phyloP scores from a whole-genome alignment of 2,888 invertebrate species.

The Conchocele bisecta region DNA sequence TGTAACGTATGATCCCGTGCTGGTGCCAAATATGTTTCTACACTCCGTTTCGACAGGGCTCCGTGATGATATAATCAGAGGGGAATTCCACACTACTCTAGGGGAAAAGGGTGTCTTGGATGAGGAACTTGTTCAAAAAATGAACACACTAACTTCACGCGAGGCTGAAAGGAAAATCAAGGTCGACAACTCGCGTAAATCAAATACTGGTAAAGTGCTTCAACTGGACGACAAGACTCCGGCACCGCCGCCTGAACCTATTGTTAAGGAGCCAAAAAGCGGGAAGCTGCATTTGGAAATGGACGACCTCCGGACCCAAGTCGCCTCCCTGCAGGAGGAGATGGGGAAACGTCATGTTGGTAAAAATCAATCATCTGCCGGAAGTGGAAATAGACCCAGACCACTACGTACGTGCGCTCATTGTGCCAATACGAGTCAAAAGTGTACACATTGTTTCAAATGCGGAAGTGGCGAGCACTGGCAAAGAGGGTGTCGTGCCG shows the following conservation, averaged over 20 bases:
- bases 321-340: neutral
- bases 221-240: neutral
- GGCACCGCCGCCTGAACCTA: neutral
- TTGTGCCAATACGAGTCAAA: neutral
- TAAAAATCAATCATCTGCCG: too few relatives aligned
- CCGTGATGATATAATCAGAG: slow-evolving; percentile 4
- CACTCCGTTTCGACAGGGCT: slow-evolving; percentile 16
- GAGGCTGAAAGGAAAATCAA: slow-evolving; percentile 5
- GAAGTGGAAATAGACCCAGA: neutral
- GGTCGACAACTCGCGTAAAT: too few relatives aligned
- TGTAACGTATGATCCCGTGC: neutral
- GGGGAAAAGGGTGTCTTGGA: neutral
- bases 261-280: too few relatives aligned
- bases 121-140: slow-evolving; percentile 6
- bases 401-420: neutral
- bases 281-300: neutral
- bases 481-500: neutral
- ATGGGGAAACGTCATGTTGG: too few relatives aligned
- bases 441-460: slow-evolving; percentile 22
- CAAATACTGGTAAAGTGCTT: too few relatives aligned
- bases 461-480: slow-evolving; percentile 16
- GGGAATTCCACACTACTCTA: neutral
- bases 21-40: slow-evolving; percentile 7
- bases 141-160: slow-evolving; percentile 1
- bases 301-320: neutral